A percentile compares a stretch with the other conserved stretches of the same genome.
Conservation (phyloP, 2,888 invertebrate genomes). For the Drosophila dives region DNA sequence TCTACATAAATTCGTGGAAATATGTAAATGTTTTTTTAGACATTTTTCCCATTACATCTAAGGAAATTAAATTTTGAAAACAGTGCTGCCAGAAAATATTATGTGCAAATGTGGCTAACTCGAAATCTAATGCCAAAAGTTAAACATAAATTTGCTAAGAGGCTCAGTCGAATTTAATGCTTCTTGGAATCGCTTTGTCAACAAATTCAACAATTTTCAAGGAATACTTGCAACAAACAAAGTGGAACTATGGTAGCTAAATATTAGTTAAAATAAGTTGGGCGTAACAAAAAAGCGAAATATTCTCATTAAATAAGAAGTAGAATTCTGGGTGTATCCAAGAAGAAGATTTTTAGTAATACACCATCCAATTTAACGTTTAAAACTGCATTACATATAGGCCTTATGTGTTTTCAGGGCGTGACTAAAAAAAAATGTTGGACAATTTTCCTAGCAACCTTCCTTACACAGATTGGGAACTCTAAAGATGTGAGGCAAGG, state of each 20-base stretch:
- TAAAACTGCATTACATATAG: background rate
- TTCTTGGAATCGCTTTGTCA: background rate
- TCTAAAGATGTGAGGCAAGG: too few relatives aligned
- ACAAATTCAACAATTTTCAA: background rate
- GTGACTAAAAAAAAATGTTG: background rate
- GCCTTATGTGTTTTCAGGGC: background rate
- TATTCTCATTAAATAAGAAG: background rate
- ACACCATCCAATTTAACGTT: background rate
- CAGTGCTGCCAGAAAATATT: background rate
- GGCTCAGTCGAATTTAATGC: background rate
- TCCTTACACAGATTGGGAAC: background rate
- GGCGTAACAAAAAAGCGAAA: background rate
- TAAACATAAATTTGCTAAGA: background rate
- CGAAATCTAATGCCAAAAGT: background rate
- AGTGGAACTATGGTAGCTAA: background rate
- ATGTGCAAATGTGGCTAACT: background rate
- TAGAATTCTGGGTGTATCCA: background rate
- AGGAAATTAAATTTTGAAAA: slow-evolving; percentile 42
- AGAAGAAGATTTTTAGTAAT: background rate
- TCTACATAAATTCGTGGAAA: slow-evolving; percentile 62
- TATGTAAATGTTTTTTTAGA: slow-evolving; percentile 58
- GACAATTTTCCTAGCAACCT: background rate
- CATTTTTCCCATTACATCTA: slow-evolving; percentile 28
- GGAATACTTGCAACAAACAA: background rate
- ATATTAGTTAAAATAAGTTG: background rate